A percentile compares a stretch with the other conserved stretches of the same genome.
Conservation (phyloP, 1,140 invertebrate genomes). For the Ptiloglossa arizonensis region DNA sequence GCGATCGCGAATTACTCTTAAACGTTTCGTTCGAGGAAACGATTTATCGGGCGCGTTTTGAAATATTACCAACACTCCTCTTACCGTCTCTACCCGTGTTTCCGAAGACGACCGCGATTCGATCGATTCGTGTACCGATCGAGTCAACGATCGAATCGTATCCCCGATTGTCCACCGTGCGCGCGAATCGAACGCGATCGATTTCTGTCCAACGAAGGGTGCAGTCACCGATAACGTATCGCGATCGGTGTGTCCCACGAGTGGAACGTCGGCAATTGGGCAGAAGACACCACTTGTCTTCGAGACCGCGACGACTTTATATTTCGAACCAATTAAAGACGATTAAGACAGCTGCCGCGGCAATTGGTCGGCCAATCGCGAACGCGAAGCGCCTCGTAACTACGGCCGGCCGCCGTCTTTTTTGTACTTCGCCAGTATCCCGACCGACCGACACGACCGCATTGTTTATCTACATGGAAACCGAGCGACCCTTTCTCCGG, state of each 20-base stretch:
- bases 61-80: no score
- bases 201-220: constrained; percentile 18
- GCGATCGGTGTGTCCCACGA: constrained; percentile 30
- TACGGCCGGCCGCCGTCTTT: background rate
- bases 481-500: no score
- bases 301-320: constrained; percentile 59
- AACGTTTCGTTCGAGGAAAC: background rate
- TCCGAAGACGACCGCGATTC: no score
- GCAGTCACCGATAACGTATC: constrained; percentile 50
- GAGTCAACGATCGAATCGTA: no score
- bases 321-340: constrained; percentile 72
- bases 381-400: background rate
- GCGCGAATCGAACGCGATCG: constrained; percentile 1
- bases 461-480: no score
- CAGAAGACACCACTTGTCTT: constrained; percentile 62
- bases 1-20: background rate
- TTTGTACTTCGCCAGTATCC: background rate
- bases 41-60: background rate
- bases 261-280: constrained; percentile 57
- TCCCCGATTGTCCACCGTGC: no score
- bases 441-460: background rate
- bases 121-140: background rate
- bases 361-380: constrained; percentile 66
- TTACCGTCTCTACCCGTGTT: no score
- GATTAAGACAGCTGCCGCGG: constrained; percentile 71